These are phyloP conservation scores for Diachasmimorpha longicaudata DNA, from an alignment of 1,140 invertebrate species.

Conservation along the genomic window DNA sequence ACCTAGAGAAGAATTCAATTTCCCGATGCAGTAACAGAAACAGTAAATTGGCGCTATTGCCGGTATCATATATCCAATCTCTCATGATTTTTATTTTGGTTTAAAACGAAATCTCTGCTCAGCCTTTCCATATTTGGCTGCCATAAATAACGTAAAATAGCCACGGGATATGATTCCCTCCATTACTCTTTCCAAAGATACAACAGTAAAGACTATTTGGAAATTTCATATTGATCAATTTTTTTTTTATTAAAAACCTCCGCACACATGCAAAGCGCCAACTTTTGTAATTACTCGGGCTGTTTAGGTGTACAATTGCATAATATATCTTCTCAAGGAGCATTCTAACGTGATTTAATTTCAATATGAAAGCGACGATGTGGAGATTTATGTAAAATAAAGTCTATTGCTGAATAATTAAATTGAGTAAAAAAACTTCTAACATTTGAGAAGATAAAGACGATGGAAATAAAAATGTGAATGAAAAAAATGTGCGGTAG, in stretches of 20 bases:
- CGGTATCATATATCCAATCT: background rate
- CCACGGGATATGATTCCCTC: slow-evolving; percentile 9
- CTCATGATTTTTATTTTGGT: background rate
- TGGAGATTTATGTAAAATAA: slow-evolving; percentile 21
- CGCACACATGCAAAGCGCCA: background rate
- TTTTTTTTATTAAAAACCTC: background rate
- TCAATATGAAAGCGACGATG: background rate
- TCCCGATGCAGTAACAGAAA: slow-evolving; percentile 8
- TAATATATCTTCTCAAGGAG: background rate
- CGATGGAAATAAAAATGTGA: background rate
- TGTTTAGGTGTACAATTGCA: background rate
- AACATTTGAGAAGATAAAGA: slow-evolving; percentile 7
- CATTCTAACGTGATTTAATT: background rate
- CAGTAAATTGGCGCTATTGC: background rate
- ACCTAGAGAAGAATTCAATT: slow-evolving; percentile 15
- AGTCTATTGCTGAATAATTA: background rate
- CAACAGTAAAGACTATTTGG: background rate
- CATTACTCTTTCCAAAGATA: background rate
- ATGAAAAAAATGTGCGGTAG: slow-evolving; percentile 4
- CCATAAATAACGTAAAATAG: slow-evolving; percentile 27
- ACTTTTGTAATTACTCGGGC: background rate
- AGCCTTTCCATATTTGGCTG: slow-evolving; percentile 49
- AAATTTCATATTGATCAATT: background rate
- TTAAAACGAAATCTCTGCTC: background rate
- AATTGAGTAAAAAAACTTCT: background rate